Percentiles rank a stretch among this genome's conserved stretches.
Conservation (phyloP, 2,797 vertebrate genomes). For the Siniperca obscura region DNA sequence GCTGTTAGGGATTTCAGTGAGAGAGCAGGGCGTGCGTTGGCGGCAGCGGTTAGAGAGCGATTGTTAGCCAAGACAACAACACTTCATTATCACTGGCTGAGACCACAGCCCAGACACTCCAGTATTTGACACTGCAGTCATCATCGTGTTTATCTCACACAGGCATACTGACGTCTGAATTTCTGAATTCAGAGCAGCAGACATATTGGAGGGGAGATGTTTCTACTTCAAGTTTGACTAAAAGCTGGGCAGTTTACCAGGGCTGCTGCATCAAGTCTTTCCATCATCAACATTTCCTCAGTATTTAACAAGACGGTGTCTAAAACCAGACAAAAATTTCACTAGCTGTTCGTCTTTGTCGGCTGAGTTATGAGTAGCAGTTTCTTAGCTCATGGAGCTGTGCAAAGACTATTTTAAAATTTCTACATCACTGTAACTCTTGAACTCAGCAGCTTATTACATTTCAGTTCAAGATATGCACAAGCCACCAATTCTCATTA, state of each 20-base stretch:
- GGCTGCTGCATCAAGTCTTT: constrained; percentile 36
- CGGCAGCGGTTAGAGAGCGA: constrained; percentile 26
- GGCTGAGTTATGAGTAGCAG: constrained; percentile 23
- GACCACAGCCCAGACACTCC: constrained; percentile 48
- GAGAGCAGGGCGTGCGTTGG: constrained; percentile 19
- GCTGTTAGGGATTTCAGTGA: constrained; percentile 42
- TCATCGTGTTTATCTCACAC: constrained; percentile 48
- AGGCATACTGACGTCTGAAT: constrained; percentile 50
- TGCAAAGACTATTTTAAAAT: constrained; percentile 12
- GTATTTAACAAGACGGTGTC: constrained; percentile 34
- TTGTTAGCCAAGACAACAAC: constrained; percentile 70
- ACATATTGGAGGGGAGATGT: constrained; percentile 7
- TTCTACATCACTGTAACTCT: background rate
- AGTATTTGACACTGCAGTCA: constrained; percentile 48
- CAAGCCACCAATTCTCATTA: background rate
- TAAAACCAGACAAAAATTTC: constrained; percentile 30
- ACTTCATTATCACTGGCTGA: constrained; percentile 71
- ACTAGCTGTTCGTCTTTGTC: constrained; percentile 28
- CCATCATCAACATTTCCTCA: constrained; percentile 23
- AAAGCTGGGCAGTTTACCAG: constrained; percentile 37
- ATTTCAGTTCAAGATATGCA: background rate
- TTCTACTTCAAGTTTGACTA: constrained; percentile 8
- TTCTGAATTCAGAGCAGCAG: constrained; percentile 37
- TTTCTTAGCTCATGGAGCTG: constrained; percentile 30
- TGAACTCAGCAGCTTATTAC: background rate